Percentiles rank a stretch among this genome's conserved stretches.
phyloP scores from a whole-genome alignment of 2,888 invertebrate species.

The Drosophila limbata region DNA sequence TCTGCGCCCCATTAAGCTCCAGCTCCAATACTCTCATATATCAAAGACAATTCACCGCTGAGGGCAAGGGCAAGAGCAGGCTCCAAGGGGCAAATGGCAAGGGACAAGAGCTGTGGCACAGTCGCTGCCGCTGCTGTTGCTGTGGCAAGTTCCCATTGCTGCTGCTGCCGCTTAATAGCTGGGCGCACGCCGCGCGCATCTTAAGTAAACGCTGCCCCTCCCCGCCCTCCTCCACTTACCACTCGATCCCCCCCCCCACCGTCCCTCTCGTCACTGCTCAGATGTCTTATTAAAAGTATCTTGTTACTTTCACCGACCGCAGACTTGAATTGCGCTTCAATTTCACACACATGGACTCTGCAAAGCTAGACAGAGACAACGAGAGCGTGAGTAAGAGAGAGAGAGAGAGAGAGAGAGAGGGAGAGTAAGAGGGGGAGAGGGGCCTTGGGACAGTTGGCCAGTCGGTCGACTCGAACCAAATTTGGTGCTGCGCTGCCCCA shows the following conservation, averaged over 20 bases:
- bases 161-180: conserved; percentile 50
- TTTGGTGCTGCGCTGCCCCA: conserved; percentile 43
- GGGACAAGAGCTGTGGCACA: conserved; percentile 10
- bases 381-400: neutral
- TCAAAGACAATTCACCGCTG: conserved; percentile 30
- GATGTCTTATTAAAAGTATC: conserved; percentile 82
- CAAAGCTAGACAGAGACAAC: conserved; percentile 6
- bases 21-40: conserved; percentile 4
- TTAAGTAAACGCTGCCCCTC: conserved; percentile 55
- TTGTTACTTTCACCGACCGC: conserved; percentile 77
- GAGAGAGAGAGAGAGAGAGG: neutral
- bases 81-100: neutral
- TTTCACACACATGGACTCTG: conserved; percentile 65
- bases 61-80: neutral
- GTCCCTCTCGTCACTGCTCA: conserved; percentile 23
- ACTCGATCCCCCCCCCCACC: neutral
- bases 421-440: neutral
- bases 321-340: conserved; percentile 79
- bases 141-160: conserved; percentile 31
- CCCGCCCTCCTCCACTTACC: too few relatives aligned
- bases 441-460: conserved; percentile 18
- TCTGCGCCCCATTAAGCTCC: conserved; percentile 6
- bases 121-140: neutral
- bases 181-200: conserved; percentile 68
- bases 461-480: conserved; percentile 61